phyloP scores from a whole-genome alignment of 2,797 vertebrate genomes.

The Hippopotamyrus pictus region DNA sequence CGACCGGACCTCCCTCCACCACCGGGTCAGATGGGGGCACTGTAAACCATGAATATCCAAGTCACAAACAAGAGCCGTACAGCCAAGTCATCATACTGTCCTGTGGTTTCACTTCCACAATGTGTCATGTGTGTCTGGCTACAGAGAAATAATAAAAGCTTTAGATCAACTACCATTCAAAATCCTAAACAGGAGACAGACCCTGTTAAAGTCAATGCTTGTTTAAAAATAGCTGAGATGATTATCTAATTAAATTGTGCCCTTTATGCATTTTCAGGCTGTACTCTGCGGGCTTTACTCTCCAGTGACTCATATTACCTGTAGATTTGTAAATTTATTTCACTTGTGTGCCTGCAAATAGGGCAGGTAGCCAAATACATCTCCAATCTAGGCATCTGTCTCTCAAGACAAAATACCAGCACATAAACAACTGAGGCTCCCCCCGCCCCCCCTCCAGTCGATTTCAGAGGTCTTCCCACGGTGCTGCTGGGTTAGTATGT shows the following conservation, averaged over 20 bases:
- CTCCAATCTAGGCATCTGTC: conserved; percentile 64
- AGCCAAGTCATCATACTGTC: no score
- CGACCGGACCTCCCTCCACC: conserved; percentile 74
- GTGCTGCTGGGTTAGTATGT: conserved; percentile 45
- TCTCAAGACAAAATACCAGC: conserved; percentile 56
- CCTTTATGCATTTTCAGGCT: conserved; percentile 36
- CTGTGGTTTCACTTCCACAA: not conserved
- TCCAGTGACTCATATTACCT: conserved; percentile 57
- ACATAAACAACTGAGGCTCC: conserved; percentile 51
- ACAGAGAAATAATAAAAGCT: not conserved
- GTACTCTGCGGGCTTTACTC: conserved; percentile 46
- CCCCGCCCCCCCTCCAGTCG: conserved; percentile 51
- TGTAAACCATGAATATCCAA: conserved; percentile 38
- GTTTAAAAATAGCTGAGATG: not conserved
- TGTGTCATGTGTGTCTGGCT: not conserved
- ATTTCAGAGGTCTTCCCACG: conserved; percentile 47
- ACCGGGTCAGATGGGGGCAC: conserved; percentile 78
- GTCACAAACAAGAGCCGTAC: not conserved
- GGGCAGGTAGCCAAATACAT: conserved; percentile 58
- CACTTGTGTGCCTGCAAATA: conserved; percentile 56
- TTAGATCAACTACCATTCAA: not conserved
- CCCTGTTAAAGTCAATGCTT: not conserved
- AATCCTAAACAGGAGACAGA: not conserved
- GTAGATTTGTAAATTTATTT: conserved; percentile 72
- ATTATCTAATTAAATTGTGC: not conserved